A percentile compares a stretch with the other conserved stretches of the same genome.
Evolutionary conservation across 1,140 invertebrate species (phyloP).

Genomic region (Diachasmimorpha longicaudata): DNA sequence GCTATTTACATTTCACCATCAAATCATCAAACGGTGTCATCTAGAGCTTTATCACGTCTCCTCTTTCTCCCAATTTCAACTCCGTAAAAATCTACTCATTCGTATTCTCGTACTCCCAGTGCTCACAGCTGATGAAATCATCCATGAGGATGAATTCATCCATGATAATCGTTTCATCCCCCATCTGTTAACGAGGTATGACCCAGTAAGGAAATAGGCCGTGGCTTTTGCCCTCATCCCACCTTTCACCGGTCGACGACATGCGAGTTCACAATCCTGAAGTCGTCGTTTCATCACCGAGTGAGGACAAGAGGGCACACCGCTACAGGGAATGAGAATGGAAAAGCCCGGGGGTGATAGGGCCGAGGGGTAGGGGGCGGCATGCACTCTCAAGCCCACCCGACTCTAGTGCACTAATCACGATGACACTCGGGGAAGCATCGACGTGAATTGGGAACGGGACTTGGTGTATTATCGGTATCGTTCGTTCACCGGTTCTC

Average conservation of each 20-base stretch:
- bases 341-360: no score
- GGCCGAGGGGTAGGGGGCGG: no score
- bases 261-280: neutral
- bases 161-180: neutral
- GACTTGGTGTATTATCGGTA: conserved; percentile 12
- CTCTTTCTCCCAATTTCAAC: no score
- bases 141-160: neutral
- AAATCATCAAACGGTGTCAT: neutral
- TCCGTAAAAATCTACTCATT: no score
- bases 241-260: neutral
- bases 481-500: neutral
- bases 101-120: no score
- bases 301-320: neutral
- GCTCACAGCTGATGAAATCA: neutral
- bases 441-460: conserved; percentile 37
- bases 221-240: conserved; percentile 30
- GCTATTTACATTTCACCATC: no score
- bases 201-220: conserved; percentile 34
- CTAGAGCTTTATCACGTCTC: neutral
- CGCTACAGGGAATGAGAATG: neutral
- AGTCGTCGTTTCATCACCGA: neutral
- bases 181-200: conserved; percentile 23
- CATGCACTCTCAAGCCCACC: conserved; percentile 10
- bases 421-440: conserved; percentile 29
- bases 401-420: conserved; percentile 30